Percentiles rank a stretch among this genome's conserved stretches.
Evolutionary conservation across 64 coral and sea anemone species (phyloP).

Genomic region (Dendrophyllia cribrosa): DNA sequence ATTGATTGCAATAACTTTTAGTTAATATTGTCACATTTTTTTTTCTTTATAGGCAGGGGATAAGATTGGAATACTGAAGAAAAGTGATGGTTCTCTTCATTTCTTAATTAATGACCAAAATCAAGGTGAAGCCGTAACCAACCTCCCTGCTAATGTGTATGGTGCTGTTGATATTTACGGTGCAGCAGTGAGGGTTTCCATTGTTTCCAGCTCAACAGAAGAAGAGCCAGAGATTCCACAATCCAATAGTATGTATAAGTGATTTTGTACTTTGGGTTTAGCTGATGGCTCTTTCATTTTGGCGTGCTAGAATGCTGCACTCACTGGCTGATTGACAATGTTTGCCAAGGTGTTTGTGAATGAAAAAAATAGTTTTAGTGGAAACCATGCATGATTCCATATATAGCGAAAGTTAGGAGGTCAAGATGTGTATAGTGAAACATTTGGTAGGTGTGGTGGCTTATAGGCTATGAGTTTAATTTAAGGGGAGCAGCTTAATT

Average conservation of each 20-base stretch:
- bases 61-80: slow-evolving; percentile 81
- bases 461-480: too few relatives aligned
- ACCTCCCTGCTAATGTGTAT: slow-evolving; percentile 46
- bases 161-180: slow-evolving; percentile 85
- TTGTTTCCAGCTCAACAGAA: slow-evolving; percentile 9
- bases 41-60: slow-evolving; percentile 64
- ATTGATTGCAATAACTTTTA: background rate
- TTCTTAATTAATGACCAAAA: slow-evolving; percentile 81
- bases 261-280: background rate
- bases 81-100: slow-evolving; percentile 57
- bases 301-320: too few relatives aligned
- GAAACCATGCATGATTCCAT: too few relatives aligned
- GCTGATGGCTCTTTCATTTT: too few relatives aligned
- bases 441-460: too few relatives aligned
- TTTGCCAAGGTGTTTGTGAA: too few relatives aligned
- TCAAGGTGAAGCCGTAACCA: slow-evolving; percentile 50
- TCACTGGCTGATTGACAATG: too few relatives aligned
- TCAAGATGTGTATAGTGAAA: too few relatives aligned
- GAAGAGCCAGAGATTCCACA: background rate
- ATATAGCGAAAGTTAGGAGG: too few relatives aligned
- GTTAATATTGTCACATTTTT: background rate
- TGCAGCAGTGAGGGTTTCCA: slow-evolving; percentile 75
- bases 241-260: slow-evolving; percentile 32
- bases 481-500: too few relatives aligned
- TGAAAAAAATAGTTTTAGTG: too few relatives aligned